Percentiles rank a stretch among this genome's conserved stretches.
phyloP scores from a whole-genome alignment of 2,888 invertebrate genomes.

The Mactromeris polynyma region DNA sequence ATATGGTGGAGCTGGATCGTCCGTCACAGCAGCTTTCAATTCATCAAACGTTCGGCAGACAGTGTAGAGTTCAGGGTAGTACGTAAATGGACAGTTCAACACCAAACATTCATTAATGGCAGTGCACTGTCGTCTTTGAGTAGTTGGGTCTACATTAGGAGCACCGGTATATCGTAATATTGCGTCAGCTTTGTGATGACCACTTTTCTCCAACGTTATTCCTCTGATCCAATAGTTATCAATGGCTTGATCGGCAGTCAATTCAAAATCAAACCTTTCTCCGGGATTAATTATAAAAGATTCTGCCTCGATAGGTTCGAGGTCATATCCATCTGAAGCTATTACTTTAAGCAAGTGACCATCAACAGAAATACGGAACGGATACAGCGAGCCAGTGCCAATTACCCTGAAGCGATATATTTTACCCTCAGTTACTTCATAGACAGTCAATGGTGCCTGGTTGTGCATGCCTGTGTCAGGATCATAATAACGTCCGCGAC shows the following conservation, averaged over 20 bases:
- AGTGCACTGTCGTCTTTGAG: constrained; percentile 60
- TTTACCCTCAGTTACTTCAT: constrained; percentile 57
- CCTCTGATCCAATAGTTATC: constrained; percentile 81
- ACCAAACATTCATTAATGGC: constrained; percentile 59
- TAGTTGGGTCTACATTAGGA: constrained; percentile 54
- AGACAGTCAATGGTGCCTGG: constrained; percentile 63
- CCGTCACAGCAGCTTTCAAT: constrained; percentile 40
- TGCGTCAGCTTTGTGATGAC: constrained; percentile 63
- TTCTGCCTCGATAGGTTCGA: constrained; percentile 70
- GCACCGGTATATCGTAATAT: constrained; percentile 74
- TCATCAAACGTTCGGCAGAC: constrained; percentile 66
- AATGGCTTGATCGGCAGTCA: constrained; percentile 69
- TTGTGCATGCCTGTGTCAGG: constrained; percentile 41
- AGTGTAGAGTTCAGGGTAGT: neutral
- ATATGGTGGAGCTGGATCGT: constrained; percentile 41
- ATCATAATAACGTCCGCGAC: constrained; percentile 69
- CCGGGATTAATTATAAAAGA: constrained; percentile 77
- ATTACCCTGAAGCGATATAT: constrained; percentile 77
- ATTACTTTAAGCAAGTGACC: constrained; percentile 73
- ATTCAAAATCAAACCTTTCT: constrained; percentile 79
- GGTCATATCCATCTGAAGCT: constrained; percentile 75
- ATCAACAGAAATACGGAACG: constrained; percentile 77
- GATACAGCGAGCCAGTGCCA: constrained; percentile 71
- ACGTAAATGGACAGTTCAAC: constrained; percentile 74
- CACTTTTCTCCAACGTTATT: constrained; percentile 67